A percentile compares a stretch with the other conserved stretches of the same genome.
These are phyloP conservation scores for Eurytoma adleriae DNA, from an alignment of 2,888 invertebrate genomes.

Conservation along the genomic window DNA sequence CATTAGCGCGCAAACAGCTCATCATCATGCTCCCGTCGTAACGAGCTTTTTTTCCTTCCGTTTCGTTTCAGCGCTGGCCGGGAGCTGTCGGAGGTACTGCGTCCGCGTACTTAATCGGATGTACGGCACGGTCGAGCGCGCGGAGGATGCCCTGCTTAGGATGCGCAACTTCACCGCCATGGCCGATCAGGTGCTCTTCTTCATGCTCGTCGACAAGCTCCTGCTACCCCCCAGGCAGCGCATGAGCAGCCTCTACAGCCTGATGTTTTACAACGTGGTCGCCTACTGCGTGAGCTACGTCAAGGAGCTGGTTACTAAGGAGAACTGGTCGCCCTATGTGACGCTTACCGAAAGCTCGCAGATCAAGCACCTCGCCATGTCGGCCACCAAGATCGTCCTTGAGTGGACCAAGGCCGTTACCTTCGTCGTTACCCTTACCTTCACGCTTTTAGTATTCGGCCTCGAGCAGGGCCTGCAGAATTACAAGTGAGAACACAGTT, in stretches of 20 bases:
- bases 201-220: conserved; percentile 84
- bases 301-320: conserved; percentile 84
- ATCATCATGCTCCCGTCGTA: conserved; percentile 47
- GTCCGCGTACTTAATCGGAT: conserved; percentile 20
- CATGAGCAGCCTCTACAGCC: conserved; percentile 85
- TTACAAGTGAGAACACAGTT: conserved; percentile 78
- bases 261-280: conserved; percentile 89
- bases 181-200: conserved; percentile 85
- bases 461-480: conserved; percentile 83
- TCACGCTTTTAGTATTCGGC: conserved; percentile 85
- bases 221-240: conserved; percentile 77
- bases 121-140: conserved; percentile 77
- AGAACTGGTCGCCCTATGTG: conserved; percentile 87
- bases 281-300: conserved; percentile 87
- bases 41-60: background rate
- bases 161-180: conserved; percentile 85
- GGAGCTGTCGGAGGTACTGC: background rate
- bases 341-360: conserved; percentile 85
- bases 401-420: conserved; percentile 91
- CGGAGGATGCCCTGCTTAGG: conserved; percentile 82
- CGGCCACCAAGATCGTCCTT: conserved; percentile 87
- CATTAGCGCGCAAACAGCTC: conserved; percentile 59
- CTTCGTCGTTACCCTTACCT: conserved; percentile 86
- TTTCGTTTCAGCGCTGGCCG: background rate
- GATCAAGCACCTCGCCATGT: conserved; percentile 88